Conservation (phyloP, 2,797 vertebrate genomes). For the Antennarius maculatus region DNA sequence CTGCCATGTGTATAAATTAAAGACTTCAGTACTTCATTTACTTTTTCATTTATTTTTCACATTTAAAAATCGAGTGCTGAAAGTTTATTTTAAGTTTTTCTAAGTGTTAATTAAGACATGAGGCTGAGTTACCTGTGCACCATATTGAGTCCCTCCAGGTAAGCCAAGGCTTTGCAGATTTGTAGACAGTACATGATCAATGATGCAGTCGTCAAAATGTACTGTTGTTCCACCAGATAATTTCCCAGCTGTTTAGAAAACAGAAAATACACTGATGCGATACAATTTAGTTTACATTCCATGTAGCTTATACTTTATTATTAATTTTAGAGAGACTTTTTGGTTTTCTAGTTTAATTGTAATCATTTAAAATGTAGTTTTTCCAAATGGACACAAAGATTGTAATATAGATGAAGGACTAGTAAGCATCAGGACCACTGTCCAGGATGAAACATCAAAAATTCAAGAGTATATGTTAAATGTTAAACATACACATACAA, state of each 20-base stretch:
- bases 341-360: too few species aligned
- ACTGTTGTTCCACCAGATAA: conserved; percentile 87
- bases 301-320: too few species aligned
- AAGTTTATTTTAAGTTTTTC: not conserved
- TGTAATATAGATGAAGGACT: too few species aligned
- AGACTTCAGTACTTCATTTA: not conserved
- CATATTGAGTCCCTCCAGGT: conserved; percentile 89
- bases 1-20: too few species aligned
- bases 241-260: conserved; percentile 83
- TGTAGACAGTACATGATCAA: conserved; percentile 88
- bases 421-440: too few species aligned
- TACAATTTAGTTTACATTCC: too few species aligned
- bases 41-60: not conserved
- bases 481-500: too few species aligned
- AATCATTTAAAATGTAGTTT: too few species aligned
- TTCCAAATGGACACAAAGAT: too few species aligned
- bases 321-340: too few species aligned
- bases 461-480: too few species aligned
- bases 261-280: not conserved
- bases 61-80: not conserved
- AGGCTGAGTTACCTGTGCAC: conserved; percentile 86
- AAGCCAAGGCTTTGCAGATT: conserved; percentile 93
- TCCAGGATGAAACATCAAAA: too few species aligned
- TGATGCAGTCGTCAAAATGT: conserved; percentile 73
- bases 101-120: not conserved